Base-by-base conservation (phyloP, 1,140 invertebrate genomes). In the Venturia canescens region DNA sequence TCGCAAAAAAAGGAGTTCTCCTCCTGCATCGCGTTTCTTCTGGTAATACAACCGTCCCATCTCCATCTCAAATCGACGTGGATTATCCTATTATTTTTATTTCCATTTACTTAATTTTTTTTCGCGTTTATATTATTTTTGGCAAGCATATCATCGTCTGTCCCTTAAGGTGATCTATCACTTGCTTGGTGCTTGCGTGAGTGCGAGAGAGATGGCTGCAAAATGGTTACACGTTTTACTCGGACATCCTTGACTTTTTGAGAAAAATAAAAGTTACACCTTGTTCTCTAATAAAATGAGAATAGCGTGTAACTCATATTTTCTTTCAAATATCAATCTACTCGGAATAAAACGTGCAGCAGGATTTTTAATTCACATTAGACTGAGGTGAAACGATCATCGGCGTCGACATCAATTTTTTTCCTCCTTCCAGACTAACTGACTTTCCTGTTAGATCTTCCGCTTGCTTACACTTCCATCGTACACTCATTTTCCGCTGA, bases 81-180 rank as follows among this genome's bases (percentile, higher is more conserved):
- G 83, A 86, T 84, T 84, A n/a, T n/a, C n/a, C n/a, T n/a, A n/a
- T n/a, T n/a, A n/a, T n/a, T 86, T 83, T 84, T 84, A 84, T 79
- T 74, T 77, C 53, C 60, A 77, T 77, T 77, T 67, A n/a, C n/a
- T n/a, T n/a, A n/a, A n/a, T n/a, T 34, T 53, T 29, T 53, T 63
- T 27, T 53, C 31, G 70, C 77, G 66, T 50, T 72, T 66, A 57
- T 78, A 31, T 26, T 75, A 71, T 26, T 38, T 29, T 67, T 26
- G 80, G 67, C 57, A 21, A 34, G 53, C 18, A 50, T 11, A 1
- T 29, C 44, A 18, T 78, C 16, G 60, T 23, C n/a, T 71, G 21
- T 71, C 48, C 34, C 1, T 48, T n/a, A 0, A n/a, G 6, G 3
- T 44, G 50, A 9, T 74, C 29, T 15, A n/a, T n/a, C n/a, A n/a